Percentiles rank a stretch among this genome's conserved stretches.
Conservation (phyloP, 2,113 vertebrate genomes). For the Stigmatopora nigra region DNA sequence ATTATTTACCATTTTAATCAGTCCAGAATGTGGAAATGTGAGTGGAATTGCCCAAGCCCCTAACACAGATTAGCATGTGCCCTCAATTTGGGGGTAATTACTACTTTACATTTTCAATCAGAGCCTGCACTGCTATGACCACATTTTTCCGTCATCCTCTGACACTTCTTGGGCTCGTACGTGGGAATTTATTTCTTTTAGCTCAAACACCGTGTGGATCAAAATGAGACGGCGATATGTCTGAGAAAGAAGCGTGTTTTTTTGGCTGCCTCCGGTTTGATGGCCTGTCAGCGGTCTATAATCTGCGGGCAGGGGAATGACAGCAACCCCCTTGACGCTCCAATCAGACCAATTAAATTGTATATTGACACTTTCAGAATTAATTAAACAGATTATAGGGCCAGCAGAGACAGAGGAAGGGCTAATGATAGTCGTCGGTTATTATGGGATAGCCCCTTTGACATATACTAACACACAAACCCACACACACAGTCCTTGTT, state of each 20-base stretch:
- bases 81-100: conserved; percentile 72
- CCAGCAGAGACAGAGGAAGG: conserved; percentile 43
- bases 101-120: conserved; percentile 47
- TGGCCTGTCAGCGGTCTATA: conserved; percentile 22
- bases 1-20: conserved; percentile 73
- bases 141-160: conserved; percentile 16
- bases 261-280: conserved; percentile 29
- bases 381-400: conserved; percentile 42
- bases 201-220: conserved; percentile 4
- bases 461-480: conserved; percentile 32
- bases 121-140: conserved; percentile 19
- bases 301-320: conserved; percentile 29
- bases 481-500: conserved; percentile 18
- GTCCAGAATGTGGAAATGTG: conserved; percentile 65
- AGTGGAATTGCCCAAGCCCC: conserved; percentile 66
- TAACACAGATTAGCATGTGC: conserved; percentile 65
- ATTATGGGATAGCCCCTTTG: conserved; percentile 48
- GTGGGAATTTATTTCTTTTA: conserved; percentile 14
- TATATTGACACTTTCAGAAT: conserved; percentile 58
- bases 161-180: not conserved
- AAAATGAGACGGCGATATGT: conserved; percentile 26
- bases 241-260: conserved; percentile 21
- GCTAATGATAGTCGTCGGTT: conserved; percentile 55
- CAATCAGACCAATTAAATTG: conserved; percentile 33
- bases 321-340: conserved; percentile 4